phyloP scores from a whole-genome alignment of 2,797 vertebrate species.

The Sebastes hubbsi region DNA sequence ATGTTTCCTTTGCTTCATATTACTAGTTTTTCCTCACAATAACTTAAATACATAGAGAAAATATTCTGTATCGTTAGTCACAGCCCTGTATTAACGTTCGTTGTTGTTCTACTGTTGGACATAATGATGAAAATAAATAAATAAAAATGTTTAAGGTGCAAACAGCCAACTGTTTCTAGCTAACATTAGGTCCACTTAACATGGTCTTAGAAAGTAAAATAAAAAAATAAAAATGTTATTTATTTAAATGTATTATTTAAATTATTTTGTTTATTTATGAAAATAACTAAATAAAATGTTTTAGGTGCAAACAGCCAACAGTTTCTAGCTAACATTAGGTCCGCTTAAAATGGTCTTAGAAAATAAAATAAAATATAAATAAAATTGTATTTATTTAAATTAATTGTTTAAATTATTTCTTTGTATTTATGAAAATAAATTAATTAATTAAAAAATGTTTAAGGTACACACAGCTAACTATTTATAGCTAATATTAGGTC shows the following conservation, averaged over 20 bases:
- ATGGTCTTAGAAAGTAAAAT: not conserved
- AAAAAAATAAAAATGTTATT: no score
- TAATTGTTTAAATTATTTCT: no score
- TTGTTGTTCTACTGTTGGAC: not conserved
- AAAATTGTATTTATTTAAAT: no score
- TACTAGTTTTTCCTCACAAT: not conserved
- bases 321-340: no score
- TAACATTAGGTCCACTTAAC: not conserved
- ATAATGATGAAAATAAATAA: not conserved
- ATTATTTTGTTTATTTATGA: no score
- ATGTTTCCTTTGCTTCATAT: conserved; percentile 25
- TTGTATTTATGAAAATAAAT: no score
- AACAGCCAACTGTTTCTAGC: not conserved
- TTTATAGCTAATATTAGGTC: not conserved
- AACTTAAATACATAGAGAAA: not conserved
- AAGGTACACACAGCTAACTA: not conserved
- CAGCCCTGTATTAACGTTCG: not conserved
- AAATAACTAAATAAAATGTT: no score
- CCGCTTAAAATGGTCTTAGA: not conserved
- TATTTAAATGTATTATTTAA: no score
- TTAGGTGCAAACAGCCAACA: no score
- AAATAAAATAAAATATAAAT: no score
- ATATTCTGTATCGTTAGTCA: not conserved
- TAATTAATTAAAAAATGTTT: no score
- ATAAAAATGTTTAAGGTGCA: not conserved